Evolutionary conservation across 2,113 vertebrate species (phyloP).

Genomic region (Paraplagusia blochii): DNA sequence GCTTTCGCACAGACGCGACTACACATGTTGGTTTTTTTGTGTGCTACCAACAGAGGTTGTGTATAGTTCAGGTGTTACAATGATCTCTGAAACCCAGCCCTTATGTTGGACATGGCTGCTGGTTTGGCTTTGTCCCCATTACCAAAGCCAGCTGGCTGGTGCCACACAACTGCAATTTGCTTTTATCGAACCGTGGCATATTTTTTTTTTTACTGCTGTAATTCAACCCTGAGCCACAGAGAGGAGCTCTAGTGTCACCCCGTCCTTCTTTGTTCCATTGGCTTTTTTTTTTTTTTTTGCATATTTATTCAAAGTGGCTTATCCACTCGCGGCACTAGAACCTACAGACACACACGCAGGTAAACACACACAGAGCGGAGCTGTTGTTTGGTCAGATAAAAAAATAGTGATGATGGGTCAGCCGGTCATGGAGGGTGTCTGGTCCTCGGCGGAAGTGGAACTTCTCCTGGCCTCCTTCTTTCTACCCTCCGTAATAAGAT

Average conservation of each 20-base stretch:
- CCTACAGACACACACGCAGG: constrained; percentile 28
- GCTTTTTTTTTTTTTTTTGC: constrained; percentile 48
- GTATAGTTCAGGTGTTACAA: constrained; percentile 56
- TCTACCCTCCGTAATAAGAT: constrained; percentile 56
- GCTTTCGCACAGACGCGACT: constrained; percentile 38
- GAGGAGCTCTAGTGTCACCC: constrained; percentile 69
- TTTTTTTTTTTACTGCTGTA: constrained; percentile 6
- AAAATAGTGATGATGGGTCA: constrained; percentile 63
- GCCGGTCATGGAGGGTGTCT: constrained; percentile 61
- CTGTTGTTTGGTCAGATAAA: constrained; percentile 71
- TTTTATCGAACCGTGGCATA: constrained; percentile 1
- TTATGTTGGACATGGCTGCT: constrained; percentile 61
- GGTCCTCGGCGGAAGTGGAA: constrained; percentile 45
- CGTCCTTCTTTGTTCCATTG: constrained; percentile 16
- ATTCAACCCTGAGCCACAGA: constrained; percentile 43
- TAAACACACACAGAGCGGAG: constrained; percentile 27
- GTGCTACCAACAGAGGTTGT: constrained; percentile 55
- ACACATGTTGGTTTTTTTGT: constrained; percentile 14
- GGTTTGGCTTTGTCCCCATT: constrained; percentile 62
- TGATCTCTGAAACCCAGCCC: constrained; percentile 62
- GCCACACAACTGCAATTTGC: constrained; percentile 27
- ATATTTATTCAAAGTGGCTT: constrained; percentile 25
- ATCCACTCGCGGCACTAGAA: constrained; percentile 23
- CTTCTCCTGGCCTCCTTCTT: constrained; percentile 37
- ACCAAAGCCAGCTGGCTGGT: constrained; percentile 63